Percentiles rank a stretch among this genome's conserved stretches.
Evolutionary conservation across 2,113 vertebrate species (phyloP).

Genomic region (Actenoides lindsayi): DNA sequence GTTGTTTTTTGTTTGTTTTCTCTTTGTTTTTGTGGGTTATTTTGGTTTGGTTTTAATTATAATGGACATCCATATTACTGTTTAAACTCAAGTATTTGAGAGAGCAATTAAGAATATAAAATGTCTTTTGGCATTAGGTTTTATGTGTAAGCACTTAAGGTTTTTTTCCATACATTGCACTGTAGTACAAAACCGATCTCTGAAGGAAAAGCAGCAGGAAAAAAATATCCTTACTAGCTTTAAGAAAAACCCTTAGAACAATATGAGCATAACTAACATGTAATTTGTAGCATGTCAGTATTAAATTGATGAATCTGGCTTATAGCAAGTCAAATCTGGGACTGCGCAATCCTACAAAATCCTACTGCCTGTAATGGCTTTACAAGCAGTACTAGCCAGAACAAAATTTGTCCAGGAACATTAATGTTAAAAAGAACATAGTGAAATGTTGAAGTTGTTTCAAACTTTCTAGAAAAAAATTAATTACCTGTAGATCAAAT

Average conservation of each 20-base stretch:
- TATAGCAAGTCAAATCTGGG: neutral
- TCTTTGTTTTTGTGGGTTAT: no score
- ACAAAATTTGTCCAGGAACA: neutral
- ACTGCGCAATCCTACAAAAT: neutral
- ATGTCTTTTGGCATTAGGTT: neutral
- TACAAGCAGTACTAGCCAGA: neutral
- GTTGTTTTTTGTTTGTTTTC: no score
- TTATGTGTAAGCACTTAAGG: neutral
- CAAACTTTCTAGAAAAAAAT: neutral
- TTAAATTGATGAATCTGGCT: neutral
- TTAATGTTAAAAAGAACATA: neutral
- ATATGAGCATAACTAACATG: neutral
- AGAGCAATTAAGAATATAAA: neutral
- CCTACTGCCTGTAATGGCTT: neutral
- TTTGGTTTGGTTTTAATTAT: neutral
- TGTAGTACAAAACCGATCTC: neutral
- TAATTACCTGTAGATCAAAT: neutral
- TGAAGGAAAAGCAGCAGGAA: neutral
- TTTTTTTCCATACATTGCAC: neutral
- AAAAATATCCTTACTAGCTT: neutral
- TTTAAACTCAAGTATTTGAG: neutral
- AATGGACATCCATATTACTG: neutral
- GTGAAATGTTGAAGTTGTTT: neutral
- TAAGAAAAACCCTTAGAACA: neutral
- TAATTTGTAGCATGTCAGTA: neutral